Percentiles rank a stretch among this genome's conserved stretches.
Evolutionary conservation across 2,888 invertebrate genomes (phyloP).

Genomic region (Drosophila sordidapex): DNA sequence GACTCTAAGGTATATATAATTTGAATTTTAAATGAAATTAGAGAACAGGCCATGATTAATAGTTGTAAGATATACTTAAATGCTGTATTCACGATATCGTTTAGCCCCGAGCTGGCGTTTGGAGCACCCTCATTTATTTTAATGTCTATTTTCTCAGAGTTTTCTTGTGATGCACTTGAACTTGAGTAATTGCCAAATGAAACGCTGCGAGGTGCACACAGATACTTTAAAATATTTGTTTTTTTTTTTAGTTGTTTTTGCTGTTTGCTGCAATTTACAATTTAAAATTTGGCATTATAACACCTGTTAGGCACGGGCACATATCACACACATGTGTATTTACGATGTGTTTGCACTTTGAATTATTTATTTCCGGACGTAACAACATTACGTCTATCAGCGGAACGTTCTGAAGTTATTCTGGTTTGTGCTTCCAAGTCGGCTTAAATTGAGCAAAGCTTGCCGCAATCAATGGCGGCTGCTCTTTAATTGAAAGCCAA

Average conservation of each 20-base stretch:
- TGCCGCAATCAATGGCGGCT: slow-evolving; percentile 67
- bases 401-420: slow-evolving; percentile 10
- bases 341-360: not conserved
- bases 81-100: not conserved
- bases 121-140: slow-evolving; percentile 1
- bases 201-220: slow-evolving; percentile 1
- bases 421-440: slow-evolving; percentile 15
- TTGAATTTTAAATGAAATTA: no score
- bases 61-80: not conserved
- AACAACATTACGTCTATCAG: slow-evolving; percentile 30
- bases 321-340: not conserved
- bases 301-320: not conserved
- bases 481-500: slow-evolving; percentile 67
- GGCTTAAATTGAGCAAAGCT: slow-evolving; percentile 72
- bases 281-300: slow-evolving; percentile 5
- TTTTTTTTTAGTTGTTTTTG: not conserved
- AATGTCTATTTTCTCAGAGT: not conserved
- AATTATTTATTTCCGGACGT: slow-evolving; percentile 12
- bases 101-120: not conserved
- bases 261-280: not conserved
- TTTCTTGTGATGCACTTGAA: slow-evolving; percentile 18
- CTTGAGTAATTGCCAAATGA: slow-evolving; percentile 5
- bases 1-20: no score
- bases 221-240: slow-evolving; percentile 12
- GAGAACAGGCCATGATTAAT: not conserved